These are phyloP conservation scores for Felis chaus DNA, from an alignment of 2,113 vertebrate species.

Conservation along the genomic window DNA sequence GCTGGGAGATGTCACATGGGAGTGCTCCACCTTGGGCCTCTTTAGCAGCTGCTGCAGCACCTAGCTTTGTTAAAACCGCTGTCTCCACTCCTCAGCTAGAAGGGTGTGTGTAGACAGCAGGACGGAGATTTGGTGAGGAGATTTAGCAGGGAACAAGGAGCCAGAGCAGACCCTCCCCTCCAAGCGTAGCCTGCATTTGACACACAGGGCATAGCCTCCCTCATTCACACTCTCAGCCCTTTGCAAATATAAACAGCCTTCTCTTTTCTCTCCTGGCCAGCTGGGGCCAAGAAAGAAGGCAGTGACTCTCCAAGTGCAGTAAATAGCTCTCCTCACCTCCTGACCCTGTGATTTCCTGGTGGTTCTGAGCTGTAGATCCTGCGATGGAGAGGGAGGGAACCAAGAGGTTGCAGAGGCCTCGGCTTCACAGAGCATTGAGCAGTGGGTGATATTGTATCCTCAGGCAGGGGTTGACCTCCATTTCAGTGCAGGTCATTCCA, in stretches of 20 bases:
- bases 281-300: neutral
- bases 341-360: neutral
- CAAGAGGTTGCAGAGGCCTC: neutral
- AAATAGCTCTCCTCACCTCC: neutral
- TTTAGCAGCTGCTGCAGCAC: neutral
- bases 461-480: neutral
- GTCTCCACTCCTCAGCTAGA: neutral
- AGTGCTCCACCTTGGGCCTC: neutral
- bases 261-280: neutral
- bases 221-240: neutral
- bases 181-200: neutral
- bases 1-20: neutral
- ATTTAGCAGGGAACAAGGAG: neutral
- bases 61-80: neutral
- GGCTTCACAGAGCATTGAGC: neutral
- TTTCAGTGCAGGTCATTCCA: neutral
- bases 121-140: neutral
- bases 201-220: neutral
- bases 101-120: neutral
- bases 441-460: neutral
- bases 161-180: neutral
- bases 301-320: neutral
- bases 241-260: neutral
- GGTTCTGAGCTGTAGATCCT: neutral
- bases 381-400: neutral